A percentile compares a stretch with the other conserved stretches of the same genome.
Conservation (phyloP, 2,888 invertebrate species). For the Sphaeridia pumilis region DNA sequence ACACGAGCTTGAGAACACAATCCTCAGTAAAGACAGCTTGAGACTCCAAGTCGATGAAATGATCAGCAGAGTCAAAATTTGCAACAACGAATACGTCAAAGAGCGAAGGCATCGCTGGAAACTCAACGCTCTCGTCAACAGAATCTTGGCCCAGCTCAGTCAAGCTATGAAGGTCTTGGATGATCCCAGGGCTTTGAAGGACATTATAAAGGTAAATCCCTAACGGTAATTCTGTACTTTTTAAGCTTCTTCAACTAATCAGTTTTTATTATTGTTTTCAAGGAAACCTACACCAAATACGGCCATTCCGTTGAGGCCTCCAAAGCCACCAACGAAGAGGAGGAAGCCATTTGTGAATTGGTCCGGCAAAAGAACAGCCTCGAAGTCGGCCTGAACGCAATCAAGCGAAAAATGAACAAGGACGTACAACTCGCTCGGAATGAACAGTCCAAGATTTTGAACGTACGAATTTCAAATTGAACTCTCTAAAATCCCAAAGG, state of each 20-base stretch:
- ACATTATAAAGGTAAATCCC: conserved; percentile 42
- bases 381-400: conserved; percentile 52
- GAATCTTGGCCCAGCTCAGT: conserved; percentile 69
- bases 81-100: conserved; percentile 56
- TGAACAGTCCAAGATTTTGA: conserved; percentile 54
- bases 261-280: neutral
- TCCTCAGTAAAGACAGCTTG: conserved; percentile 39
- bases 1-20: conserved; percentile 53
- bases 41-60: conserved; percentile 65
- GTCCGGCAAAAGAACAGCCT: conserved; percentile 69
- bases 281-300: conserved; percentile 33
- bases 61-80: conserved; percentile 61
- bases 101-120: conserved; percentile 53
- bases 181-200: conserved; percentile 54
- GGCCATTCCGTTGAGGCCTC: conserved; percentile 29
- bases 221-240: neutral
- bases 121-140: conserved; percentile 53
- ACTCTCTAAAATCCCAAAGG: neutral
- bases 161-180: conserved; percentile 66
- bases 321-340: conserved; percentile 30
- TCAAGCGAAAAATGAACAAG: conserved; percentile 44
- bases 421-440: conserved; percentile 43
- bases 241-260: neutral
- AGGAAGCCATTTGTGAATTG: conserved; percentile 42
- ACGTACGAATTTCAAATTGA: conserved; percentile 41